Conservation (phyloP, 2,113 vertebrate genomes). For the Callorhinus ursinus region DNA sequence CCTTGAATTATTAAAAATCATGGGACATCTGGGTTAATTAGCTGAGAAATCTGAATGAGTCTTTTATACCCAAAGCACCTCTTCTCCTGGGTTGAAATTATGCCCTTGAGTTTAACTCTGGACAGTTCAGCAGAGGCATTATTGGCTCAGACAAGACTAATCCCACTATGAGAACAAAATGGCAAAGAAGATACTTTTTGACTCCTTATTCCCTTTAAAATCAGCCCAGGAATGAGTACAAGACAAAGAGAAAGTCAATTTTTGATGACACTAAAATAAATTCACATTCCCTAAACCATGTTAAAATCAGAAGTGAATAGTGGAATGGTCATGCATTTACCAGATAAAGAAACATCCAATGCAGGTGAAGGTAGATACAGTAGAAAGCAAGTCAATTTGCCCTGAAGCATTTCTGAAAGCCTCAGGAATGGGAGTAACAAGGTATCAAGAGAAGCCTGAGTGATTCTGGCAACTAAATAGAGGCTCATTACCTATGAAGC, state of each 20-base stretch:
- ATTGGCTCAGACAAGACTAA: neutral
- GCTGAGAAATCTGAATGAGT: neutral
- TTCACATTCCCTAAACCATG: neutral
- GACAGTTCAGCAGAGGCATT: neutral
- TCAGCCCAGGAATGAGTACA: neutral
- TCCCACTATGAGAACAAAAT: neutral
- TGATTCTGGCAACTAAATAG: neutral
- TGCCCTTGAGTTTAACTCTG: neutral
- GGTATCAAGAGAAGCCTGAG: neutral
- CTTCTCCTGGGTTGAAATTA: no score
- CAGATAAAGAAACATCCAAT: neutral
- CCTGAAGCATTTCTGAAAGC: neutral
- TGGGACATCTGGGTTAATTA: neutral
- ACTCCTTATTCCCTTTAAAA: neutral
- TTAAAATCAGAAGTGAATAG: neutral
- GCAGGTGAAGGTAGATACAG: neutral
- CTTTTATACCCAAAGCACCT: neutral
- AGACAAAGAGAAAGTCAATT: neutral
- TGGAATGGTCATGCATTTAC: neutral
- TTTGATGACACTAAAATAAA: slow-evolving; percentile 9
- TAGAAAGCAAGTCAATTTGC: neutral
- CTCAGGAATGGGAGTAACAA: neutral
- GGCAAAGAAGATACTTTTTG: neutral
- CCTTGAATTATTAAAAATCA: slow-evolving; percentile 19
- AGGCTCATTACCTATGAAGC: neutral